Evolutionary conservation across 2,113 vertebrate species (phyloP).

Genomic region (Cebus imitator): DNA sequence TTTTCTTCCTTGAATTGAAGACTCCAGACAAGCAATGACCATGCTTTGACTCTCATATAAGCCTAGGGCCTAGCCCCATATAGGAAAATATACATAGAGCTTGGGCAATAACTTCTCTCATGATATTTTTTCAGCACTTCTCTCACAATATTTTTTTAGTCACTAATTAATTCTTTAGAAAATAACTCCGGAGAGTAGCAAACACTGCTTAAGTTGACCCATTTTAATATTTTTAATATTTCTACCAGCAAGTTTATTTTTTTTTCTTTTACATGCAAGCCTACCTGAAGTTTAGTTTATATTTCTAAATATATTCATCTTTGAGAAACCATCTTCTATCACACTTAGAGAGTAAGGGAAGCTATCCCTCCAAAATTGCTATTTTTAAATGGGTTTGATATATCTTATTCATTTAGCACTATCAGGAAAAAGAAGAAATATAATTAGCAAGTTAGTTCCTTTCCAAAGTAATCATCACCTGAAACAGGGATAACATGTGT

Average conservation of each 20-base stretch:
- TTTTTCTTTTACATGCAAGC: too few species aligned
- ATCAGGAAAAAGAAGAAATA: background rate
- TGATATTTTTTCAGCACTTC: slow-evolving; percentile 1
- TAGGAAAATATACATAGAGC: background rate
- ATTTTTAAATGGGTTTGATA: background rate
- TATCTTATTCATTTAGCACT: slow-evolving; percentile 6
- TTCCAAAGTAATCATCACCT: background rate
- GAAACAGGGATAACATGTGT: background rate
- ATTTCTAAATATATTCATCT: background rate
- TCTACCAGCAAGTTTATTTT: background rate
- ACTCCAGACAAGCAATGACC: background rate
- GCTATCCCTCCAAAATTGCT: background rate
- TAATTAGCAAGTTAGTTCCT: background rate
- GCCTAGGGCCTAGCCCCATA: background rate
- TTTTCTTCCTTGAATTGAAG: background rate
- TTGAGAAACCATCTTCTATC: background rate
- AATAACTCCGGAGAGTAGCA: background rate
- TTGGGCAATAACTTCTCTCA: background rate
- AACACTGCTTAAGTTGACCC: background rate
- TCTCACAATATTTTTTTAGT: background rate
- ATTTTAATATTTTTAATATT: slow-evolving; percentile 41
- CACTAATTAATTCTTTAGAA: slow-evolving; percentile 8
- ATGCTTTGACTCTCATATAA: background rate
- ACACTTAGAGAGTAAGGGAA: background rate
- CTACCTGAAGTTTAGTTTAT: background rate